Conservation (phyloP, 1,140 invertebrate species). For the Stenopsyche tienmushanensis region DNA sequence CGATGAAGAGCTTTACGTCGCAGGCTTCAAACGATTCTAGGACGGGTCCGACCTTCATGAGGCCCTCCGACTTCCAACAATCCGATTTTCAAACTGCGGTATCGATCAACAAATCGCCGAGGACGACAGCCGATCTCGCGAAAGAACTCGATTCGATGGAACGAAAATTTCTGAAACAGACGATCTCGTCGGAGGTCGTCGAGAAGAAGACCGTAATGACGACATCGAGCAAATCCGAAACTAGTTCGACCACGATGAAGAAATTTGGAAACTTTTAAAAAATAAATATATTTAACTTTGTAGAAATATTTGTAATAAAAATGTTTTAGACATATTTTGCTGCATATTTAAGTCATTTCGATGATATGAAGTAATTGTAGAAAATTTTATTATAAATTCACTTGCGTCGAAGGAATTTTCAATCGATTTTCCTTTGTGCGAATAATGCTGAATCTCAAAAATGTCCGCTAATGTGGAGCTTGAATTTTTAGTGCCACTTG, state of each 20-base stretch:
- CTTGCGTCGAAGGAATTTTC: too few relatives aligned
- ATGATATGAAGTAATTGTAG: too few relatives aligned
- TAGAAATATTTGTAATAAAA: not conserved
- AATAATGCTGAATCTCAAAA: too few relatives aligned
- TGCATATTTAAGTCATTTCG: too few relatives aligned
- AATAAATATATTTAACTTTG: not conserved
- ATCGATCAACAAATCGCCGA: conserved; percentile 45
- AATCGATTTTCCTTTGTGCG: too few relatives aligned
- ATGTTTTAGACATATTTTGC: too few relatives aligned
- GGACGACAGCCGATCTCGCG: conserved; percentile 47
- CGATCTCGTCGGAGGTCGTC: conserved; percentile 54
- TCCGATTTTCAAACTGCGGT: conserved; percentile 47
- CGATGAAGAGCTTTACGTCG: conserved; percentile 45
- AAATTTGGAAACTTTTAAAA: conserved; percentile 56
- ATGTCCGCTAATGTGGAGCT: not conserved
- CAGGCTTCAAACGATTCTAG: conserved; percentile 22
- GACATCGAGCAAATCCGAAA: conserved; percentile 55
- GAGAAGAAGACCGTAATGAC: conserved; percentile 56
- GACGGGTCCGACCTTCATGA: conserved; percentile 48
- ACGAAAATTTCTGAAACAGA: conserved; percentile 53
- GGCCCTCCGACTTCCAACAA: conserved; percentile 50
- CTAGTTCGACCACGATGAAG: conserved; percentile 54
- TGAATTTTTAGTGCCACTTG: too few relatives aligned
- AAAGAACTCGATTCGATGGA: conserved; percentile 53
- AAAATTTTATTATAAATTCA: too few relatives aligned